Evolutionary conservation across 2,888 invertebrate species (phyloP), one percentile per base, ranked within the genome.

Genomic region (Pristionchus mayeri): DNA sequence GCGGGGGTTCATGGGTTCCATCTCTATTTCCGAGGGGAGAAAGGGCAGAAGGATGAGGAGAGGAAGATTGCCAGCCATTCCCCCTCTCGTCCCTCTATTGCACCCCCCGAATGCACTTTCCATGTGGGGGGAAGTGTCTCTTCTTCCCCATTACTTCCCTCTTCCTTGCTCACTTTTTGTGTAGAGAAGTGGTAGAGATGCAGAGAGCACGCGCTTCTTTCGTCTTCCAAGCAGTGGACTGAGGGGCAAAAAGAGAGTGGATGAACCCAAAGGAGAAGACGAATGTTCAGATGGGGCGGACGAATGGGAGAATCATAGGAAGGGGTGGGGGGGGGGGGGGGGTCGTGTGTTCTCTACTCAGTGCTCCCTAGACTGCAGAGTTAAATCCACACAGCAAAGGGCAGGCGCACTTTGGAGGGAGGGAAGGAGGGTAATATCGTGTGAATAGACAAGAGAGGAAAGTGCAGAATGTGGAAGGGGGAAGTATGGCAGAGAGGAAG

Each of bases 41-140:
- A 54, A 54, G 54, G 44, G 44, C 13, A 54, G 21, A 54, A 21
- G n/a, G 54, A 54, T n/a, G 54, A 54, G 44, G 44, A 54, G 9
- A 21, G 16, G 48, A 48, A 44, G 7, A 44, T 13, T 44, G 44
- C 44, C 44, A 44, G 44, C 6, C 16, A 54, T n/a, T 21, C 54
- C n/a, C 37, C 34, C 67, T 67, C 37, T 24, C 63, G 34, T 57
- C 57, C 24, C 27, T 27, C 24, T 13, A 27, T 67, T 67, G 30
- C 34, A 6, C 2, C 21, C 54, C 54, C 54, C 21, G 24, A 21
- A 60, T 60, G 71, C 71, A 71, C 71, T 71, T 71, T 71, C 71
- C 71, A 71, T 44, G 71, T 71, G 71, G 71, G 37, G 37, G 30
- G 67, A 67, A 67, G 67, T 34, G 37, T 75, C 75, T 40, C 44